A percentile compares a stretch with the other conserved stretches of the same genome.
phyloP scores from a whole-genome alignment of 2,797 vertebrate species.

The Cheirogaleus major region DNA sequence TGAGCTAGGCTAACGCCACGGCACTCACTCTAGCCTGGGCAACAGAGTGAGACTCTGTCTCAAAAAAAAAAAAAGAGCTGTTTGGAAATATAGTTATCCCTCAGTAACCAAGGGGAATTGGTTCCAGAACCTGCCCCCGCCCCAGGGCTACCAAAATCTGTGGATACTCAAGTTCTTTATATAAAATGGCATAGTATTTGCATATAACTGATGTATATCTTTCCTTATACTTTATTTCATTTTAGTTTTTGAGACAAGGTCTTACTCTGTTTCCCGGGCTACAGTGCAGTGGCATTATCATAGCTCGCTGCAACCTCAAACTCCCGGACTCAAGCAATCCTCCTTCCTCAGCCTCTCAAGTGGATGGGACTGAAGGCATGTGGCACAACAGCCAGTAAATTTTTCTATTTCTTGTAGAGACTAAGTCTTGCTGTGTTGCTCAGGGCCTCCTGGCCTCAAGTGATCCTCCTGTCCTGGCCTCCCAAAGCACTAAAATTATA shows the following conservation, averaged over 20 bases:
- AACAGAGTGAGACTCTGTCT: too few relatives aligned
- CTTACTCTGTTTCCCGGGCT: neutral
- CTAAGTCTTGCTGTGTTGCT: too few relatives aligned
- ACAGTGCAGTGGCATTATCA: neutral
- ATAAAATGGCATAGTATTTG: neutral
- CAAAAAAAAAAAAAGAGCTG: neutral
- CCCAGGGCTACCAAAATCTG: too few relatives aligned
- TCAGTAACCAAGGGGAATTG: neutral
- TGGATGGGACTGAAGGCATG: neutral
- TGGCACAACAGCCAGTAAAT: too few relatives aligned
- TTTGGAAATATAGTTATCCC: neutral
- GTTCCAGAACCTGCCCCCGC: neutral
- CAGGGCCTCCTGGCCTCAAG: too few relatives aligned
- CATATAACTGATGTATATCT: neutral
- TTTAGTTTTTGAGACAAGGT: neutral
- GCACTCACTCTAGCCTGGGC: too few relatives aligned
- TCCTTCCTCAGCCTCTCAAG: neutral
- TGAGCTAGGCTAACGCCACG: too few relatives aligned
- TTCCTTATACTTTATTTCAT: neutral
- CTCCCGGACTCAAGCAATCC: neutral
- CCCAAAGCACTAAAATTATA: too few relatives aligned
- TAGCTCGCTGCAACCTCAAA: neutral
- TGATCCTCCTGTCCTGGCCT: too few relatives aligned
- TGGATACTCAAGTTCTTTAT: neutral
- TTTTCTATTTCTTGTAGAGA: too few relatives aligned